phyloP scores from a whole-genome alignment of 2,888 invertebrate genomes.

The Digitonthophagus gazella region DNA sequence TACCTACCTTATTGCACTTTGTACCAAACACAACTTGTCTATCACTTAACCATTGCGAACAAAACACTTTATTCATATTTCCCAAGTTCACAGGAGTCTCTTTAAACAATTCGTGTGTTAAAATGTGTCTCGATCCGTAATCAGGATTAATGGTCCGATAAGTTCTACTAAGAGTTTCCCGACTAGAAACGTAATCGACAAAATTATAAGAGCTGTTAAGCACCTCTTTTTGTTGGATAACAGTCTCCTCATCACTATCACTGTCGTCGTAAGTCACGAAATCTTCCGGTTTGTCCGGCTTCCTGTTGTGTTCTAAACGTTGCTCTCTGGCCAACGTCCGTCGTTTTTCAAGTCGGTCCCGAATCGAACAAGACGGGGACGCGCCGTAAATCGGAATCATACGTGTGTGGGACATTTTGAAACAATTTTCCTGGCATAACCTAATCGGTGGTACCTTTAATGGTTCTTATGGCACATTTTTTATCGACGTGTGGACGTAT shows the following conservation, averaged over 20 bases:
- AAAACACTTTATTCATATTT: slow-evolving; percentile 91
- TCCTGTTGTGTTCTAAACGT: slow-evolving; percentile 64
- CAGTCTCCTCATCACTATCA: slow-evolving; percentile 81
- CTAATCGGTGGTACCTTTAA: not conserved
- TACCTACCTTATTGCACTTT: slow-evolving; percentile 87
- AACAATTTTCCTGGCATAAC: not conserved
- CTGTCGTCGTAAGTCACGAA: slow-evolving; percentile 87
- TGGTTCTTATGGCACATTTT: not conserved
- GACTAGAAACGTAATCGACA: slow-evolving; percentile 77
- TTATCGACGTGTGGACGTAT: too few species aligned
- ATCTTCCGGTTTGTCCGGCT: slow-evolving; percentile 86
- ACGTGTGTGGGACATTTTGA: slow-evolving; percentile 69
- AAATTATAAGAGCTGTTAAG: slow-evolving; percentile 81
- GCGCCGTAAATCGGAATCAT: slow-evolving; percentile 70
- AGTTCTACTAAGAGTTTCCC: slow-evolving; percentile 72
- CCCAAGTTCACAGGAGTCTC: slow-evolving; percentile 80
- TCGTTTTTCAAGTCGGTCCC: slow-evolving; percentile 71
- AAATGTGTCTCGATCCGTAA: slow-evolving; percentile 82
- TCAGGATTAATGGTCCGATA: slow-evolving; percentile 70
- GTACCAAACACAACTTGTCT: slow-evolving; percentile 95
- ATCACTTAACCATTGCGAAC: slow-evolving; percentile 94
- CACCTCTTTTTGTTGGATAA: slow-evolving; percentile 68
- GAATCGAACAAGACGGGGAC: slow-evolving; percentile 75
- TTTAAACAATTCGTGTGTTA: slow-evolving; percentile 85
- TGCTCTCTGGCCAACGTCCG: slow-evolving; percentile 64